Percentiles rank a stretch among this genome's conserved stretches.
Evolutionary conservation across 2,888 invertebrate species (phyloP).

Genomic region (Tetanocera ferruginea): DNA sequence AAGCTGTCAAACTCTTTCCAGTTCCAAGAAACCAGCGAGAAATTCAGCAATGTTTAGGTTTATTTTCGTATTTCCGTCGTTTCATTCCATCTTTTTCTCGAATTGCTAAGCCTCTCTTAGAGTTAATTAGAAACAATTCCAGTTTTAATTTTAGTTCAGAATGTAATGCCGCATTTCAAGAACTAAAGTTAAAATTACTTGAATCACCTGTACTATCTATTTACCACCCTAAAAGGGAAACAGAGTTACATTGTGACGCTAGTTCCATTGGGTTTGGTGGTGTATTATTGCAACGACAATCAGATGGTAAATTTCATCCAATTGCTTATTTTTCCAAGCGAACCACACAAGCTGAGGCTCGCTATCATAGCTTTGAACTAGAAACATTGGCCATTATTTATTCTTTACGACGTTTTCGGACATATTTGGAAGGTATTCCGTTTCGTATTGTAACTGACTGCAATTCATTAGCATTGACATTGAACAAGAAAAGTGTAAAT

Average conservation of each 20-base stretch:
- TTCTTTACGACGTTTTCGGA: constrained; percentile 39
- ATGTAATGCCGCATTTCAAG: not conserved
- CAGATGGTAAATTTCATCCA: constrained; percentile 37
- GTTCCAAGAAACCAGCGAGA: constrained; percentile 10
- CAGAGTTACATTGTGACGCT: constrained; percentile 41
- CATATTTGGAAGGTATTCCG: constrained; percentile 32
- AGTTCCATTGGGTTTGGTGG: constrained; percentile 39
- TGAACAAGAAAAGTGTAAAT: constrained; percentile 54
- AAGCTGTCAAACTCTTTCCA: constrained; percentile 29
- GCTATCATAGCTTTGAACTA: constrained; percentile 61
- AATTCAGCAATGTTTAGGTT: constrained; percentile 15
- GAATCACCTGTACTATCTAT: constrained; percentile 34
- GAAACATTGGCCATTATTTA: constrained; percentile 54
- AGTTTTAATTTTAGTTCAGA: constrained; percentile 23
- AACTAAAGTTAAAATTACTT: not conserved
- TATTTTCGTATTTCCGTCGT: constrained; percentile 30
- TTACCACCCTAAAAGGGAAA: constrained; percentile 21
- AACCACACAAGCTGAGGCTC: constrained; percentile 31
- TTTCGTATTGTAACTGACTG: constrained; percentile 47
- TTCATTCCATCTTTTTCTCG: constrained; percentile 25
- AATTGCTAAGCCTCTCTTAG: constrained; percentile 11
- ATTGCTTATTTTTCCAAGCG: constrained; percentile 31
- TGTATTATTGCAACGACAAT: constrained; percentile 35
- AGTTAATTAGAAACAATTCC: constrained; percentile 18
- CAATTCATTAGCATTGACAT: constrained; percentile 40